Percentiles rank a stretch among this genome's conserved stretches.
Evolutionary conservation across 2,113 vertebrate genomes (phyloP).

Genomic region (Eclectus roratus): DNA sequence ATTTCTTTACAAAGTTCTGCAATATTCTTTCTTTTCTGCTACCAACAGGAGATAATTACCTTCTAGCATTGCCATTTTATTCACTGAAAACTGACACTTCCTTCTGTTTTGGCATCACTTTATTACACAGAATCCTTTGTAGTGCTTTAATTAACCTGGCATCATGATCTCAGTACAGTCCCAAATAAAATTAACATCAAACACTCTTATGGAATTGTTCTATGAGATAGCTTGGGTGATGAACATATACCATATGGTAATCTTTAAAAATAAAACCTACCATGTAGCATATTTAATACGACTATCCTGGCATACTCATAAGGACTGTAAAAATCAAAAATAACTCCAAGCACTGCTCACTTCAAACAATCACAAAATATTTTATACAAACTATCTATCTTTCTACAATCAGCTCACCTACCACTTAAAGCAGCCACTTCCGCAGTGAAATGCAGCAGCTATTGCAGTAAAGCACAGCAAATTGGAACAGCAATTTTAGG

Average conservation of each 20-base stretch:
- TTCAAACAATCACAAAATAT: conserved; percentile 58
- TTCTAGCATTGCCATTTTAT: conserved; percentile 8
- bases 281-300: conserved; percentile 33
- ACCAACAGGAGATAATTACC: conserved; percentile 22
- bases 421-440: conserved; percentile 16
- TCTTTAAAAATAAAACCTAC: conserved; percentile 62
- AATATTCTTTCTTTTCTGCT: conserved; percentile 11
- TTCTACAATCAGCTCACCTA: conserved; percentile 43
- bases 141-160: conserved; percentile 63
- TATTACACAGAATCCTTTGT: conserved; percentile 39
- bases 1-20: not conserved
- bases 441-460: conserved; percentile 33
- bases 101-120: conserved; percentile 47
- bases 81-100: conserved; percentile 16
- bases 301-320: conserved; percentile 24
- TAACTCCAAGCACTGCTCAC: conserved; percentile 46
- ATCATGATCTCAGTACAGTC: conserved; percentile 27
- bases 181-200: conserved; percentile 60
- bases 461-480: conserved; percentile 48
- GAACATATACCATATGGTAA: conserved; percentile 59
- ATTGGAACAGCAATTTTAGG: conserved; percentile 50
- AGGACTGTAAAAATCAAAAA: conserved; percentile 50
- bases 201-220: conserved; percentile 33
- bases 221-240: conserved; percentile 26
- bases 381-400: conserved; percentile 54